Evolutionary conservation across 2,797 vertebrate genomes (phyloP).

Genomic region (Sternarchorhynchus goeldii): DNA sequence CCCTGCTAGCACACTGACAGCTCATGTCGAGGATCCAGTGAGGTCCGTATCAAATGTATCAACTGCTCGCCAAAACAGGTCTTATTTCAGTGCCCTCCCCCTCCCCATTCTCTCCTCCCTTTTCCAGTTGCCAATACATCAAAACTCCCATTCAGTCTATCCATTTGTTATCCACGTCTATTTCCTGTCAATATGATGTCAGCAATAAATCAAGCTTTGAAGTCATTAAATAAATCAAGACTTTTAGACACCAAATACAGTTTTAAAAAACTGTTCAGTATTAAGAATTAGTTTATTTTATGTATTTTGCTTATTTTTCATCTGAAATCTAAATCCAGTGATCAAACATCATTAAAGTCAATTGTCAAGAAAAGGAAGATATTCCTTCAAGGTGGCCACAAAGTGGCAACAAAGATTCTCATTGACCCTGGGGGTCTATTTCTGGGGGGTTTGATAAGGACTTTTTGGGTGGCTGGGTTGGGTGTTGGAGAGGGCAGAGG

Average conservation of each 20-base stretch:
- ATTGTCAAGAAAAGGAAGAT: not conserved
- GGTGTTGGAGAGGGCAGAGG: conserved; percentile 51
- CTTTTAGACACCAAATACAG: not conserved
- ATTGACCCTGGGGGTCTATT: conserved; percentile 67
- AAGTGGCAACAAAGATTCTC: conserved; percentile 61
- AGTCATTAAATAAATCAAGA: not conserved
- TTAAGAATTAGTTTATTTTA: not conserved
- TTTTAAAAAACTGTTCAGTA: not conserved
- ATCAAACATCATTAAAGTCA: conserved; percentile 13
- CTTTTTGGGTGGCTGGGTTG: conserved; percentile 51
- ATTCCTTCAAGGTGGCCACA: conserved; percentile 50
- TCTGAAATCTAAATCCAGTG: not conserved
- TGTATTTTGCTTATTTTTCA: not conserved
- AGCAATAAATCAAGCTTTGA: conserved; percentile 19
- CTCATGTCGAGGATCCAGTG: conserved; percentile 76
- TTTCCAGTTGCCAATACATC: conserved; percentile 52
- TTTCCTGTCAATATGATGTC: conserved; percentile 47
- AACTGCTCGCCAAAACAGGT: conserved; percentile 66
- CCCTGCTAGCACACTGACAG: conserved; percentile 79
- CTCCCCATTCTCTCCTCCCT: conserved; percentile 57
- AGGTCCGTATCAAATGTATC: conserved; percentile 76
- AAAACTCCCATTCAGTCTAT: conserved; percentile 49
- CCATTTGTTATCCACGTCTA: conserved; percentile 52
- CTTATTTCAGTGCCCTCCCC: conserved; percentile 63
- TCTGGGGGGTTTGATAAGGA: conserved; percentile 69